A percentile compares a stretch with the other conserved stretches of the same genome.
Evolutionary conservation across 2,888 invertebrate genomes (phyloP).

Genomic region (Theodoxus fluviatilis): DNA sequence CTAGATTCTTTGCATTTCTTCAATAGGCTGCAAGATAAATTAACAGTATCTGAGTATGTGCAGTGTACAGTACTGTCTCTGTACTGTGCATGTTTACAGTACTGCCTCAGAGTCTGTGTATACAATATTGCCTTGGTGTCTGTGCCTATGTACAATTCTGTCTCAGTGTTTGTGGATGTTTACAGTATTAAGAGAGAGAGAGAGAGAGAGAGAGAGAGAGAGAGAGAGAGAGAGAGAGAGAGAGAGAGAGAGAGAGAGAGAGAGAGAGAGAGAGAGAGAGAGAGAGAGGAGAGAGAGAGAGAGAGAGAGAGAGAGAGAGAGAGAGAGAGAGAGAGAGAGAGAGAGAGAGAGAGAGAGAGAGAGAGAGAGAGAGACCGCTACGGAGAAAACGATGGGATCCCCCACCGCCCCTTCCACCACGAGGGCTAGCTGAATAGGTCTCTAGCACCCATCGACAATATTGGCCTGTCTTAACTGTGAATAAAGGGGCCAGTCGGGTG

Average conservation of each 20-base stretch:
- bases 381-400: neutral
- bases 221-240: neutral
- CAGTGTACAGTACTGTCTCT: too few relatives aligned
- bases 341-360: conserved; percentile 14
- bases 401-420: neutral
- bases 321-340: conserved; percentile 1
- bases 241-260: neutral
- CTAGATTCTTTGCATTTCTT: too few relatives aligned
- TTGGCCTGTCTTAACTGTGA: too few relatives aligned
- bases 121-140: too few relatives aligned
- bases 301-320: conserved; percentile 1
- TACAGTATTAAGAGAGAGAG: too few relatives aligned
- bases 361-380: conserved; percentile 1
- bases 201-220: too few relatives aligned
- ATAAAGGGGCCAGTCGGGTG: neutral
- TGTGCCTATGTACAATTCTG: too few relatives aligned
- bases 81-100: too few relatives aligned
- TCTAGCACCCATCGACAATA: neutral
- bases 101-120: too few relatives aligned
- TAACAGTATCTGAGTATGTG: too few relatives aligned
- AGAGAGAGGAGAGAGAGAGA: neutral
- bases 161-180: too few relatives aligned
- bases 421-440: neutral
- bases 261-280: neutral
- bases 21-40: too few relatives aligned